Evolutionary conservation across 2,113 vertebrate genomes (phyloP), one percentile per base, ranked within the genome.

Genomic region (Mesitornis unicolor): DNA sequence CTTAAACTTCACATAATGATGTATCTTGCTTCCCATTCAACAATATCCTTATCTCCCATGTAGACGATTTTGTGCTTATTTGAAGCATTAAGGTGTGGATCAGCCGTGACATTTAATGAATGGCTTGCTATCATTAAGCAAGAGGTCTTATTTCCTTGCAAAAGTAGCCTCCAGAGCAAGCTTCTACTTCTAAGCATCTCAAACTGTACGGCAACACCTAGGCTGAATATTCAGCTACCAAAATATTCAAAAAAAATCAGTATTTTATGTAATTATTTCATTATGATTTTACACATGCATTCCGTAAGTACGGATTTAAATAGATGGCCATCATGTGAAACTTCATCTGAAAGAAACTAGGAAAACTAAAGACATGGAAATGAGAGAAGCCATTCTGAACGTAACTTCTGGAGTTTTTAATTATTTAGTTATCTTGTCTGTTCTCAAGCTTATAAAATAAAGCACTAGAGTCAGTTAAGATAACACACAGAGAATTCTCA

Each of bases 251-350:
- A 70, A n/a, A 28, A 68, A 84, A 77, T 50, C 60, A 26, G 38
- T 45, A 47, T n/a, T 70, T 47, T 31, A 29, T 12, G 4, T 4
- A 65, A 86, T 36, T 33, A 40, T n/a, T 77, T 31, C 19, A 61
- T 6, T 4, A 16, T 18, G 28, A 74, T 22, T 78, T 71, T 50
- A 67, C 33, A 59, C 10, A 70, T 0, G 18, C 20, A 54, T 61
- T 57, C 50, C 3, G 0, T 18, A 67, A 76, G 19, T 5, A 69
- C 24, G 35, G 13, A 35, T 10, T 40, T 3, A 56, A 38, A 36
- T 13, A 63, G 35, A 73, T 1, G 2, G 33, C 12, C 9, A 18
- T 12, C 38, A 56, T 0, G 0, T 64, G 43, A 35, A 43, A 42
- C 28, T 45, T 75, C 54, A 89, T 7, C 47, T 43, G 42, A 85